A percentile compares a stretch with the other conserved stretches of the same genome.
phyloP scores from a whole-genome alignment of 2,888 invertebrate species.

The Stegana nigrithorax region DNA sequence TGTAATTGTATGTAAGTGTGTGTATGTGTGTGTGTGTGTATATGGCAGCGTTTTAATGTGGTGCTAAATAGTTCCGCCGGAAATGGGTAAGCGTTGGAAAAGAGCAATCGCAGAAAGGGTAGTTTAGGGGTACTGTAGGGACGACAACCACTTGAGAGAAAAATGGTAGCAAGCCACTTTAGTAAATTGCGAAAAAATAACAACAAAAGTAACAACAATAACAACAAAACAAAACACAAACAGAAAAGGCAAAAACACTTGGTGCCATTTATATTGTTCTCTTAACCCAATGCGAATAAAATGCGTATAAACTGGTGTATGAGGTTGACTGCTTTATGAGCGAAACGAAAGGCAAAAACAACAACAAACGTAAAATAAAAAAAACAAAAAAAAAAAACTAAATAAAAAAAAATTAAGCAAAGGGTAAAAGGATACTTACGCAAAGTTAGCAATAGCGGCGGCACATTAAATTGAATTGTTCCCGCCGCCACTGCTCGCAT shows the following conservation, averaged over 20 bases:
- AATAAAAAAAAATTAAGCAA: not conserved
- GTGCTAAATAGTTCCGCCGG: constrained; percentile 14
- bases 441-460: not conserved
- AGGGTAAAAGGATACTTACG: not conserved
- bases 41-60: constrained; percentile 22
- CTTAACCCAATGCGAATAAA: not conserved
- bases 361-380: too few relatives aligned
- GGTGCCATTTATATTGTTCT: not conserved
- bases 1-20: not conserved
- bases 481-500: too few relatives aligned
- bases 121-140: not conserved
- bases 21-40: constrained; percentile 21
- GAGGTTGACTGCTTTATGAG: not conserved
- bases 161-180: constrained; percentile 39
- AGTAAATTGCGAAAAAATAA: constrained; percentile 36
- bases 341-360: too few relatives aligned
- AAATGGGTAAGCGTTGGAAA: not conserved
- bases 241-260: not conserved
- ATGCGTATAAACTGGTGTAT: not conserved
- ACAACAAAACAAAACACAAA: not conserved
- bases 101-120: not conserved
- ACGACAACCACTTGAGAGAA: not conserved
- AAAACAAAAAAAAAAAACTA: not conserved
- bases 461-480: not conserved
- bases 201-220: not conserved